Base-by-base conservation (phyloP, 2,797 vertebrate genomes). In the Anisognathus igniventris region DNA sequence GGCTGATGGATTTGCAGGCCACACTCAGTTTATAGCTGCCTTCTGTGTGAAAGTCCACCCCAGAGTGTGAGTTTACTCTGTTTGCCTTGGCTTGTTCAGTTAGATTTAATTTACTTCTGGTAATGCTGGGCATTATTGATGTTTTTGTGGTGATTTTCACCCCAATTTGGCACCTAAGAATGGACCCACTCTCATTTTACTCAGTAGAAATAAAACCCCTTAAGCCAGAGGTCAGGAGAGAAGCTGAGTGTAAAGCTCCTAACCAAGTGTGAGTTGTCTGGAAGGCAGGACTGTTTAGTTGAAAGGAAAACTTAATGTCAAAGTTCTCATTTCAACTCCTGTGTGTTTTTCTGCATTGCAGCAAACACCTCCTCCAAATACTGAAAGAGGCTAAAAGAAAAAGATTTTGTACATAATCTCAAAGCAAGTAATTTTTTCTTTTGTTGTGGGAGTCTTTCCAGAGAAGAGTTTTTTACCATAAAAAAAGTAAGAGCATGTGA, bases 1-100 rank as follows among this genome's bases (percentile, higher is more conserved):
- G 84, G 89, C 86, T 97, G 95, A 97, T 96, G 53, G 89, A 90
- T 95, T 96, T 92, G 88, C 92, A 92, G 88, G 81, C 86, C 91
- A 93, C 92, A 97, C 90, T 96, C 91, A 51, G 70, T 91, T 97
- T 95, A 95, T 75, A 89, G 88, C 66, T 87, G 64, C 96, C 88
- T 96, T 94, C 88, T 96, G 88, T 91, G 94, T 96, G 88, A 95
- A 96, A 90, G 66, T 96, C 95, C 56, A 76, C 60, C 84, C 68
- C 51, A 35, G 65, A 68, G 91, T 94, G 92, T 94, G 88, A 96
- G 39, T 73, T 87, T 61, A 54, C 66, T 53, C 86, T 70, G 54
- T 84, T 84, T 88, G 83, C 88, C 39, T 2, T 39, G 57, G 45
- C 95, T 85, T 86, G 58, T 89, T 94, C 91, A 80, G 94, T 93